Conservation (phyloP, 2,888 invertebrate genomes). For the Phorcus lineatus region DNA sequence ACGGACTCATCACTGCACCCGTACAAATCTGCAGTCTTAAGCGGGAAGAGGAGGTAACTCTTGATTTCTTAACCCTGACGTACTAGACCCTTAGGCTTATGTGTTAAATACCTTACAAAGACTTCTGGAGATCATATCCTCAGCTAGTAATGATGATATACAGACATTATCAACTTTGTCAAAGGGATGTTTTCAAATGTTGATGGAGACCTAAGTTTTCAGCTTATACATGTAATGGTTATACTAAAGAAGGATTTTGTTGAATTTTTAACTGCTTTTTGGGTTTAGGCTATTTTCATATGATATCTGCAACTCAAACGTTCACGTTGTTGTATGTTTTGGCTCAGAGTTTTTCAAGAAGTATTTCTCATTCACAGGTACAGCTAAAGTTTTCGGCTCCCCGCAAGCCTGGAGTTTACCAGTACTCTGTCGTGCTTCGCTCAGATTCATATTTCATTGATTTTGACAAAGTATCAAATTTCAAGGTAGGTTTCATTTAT, state of each 20-base stretch:
- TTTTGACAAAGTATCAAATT: constrained; percentile 94
- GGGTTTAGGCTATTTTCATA: too few species aligned
- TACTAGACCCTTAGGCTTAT: too few species aligned
- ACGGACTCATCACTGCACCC: constrained; percentile 92
- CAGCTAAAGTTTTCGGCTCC: constrained; percentile 98
- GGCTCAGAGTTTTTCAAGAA: not conserved
- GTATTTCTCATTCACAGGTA: constrained; percentile 70
- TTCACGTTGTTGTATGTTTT: not conserved
- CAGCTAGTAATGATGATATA: too few species aligned
- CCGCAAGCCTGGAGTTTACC: constrained; percentile 92
- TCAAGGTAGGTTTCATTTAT: constrained; percentile 81
- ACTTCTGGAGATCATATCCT: too few species aligned
- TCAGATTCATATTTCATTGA: constrained; percentile 96
- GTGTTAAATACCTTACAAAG: too few species aligned
- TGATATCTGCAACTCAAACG: not conserved
- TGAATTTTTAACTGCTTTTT: too few species aligned
- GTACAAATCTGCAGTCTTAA: constrained; percentile 95
- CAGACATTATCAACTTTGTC: too few species aligned
- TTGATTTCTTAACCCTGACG: too few species aligned
- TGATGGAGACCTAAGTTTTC: too few species aligned
- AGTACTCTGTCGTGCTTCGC: constrained; percentile 91
- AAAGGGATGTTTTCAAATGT: too few species aligned
- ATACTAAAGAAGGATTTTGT: too few species aligned
- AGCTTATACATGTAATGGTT: too few species aligned
- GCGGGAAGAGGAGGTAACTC: constrained; percentile 86